Conservation (phyloP, 2,888 invertebrate species). For the Abrostola tripartita region DNA sequence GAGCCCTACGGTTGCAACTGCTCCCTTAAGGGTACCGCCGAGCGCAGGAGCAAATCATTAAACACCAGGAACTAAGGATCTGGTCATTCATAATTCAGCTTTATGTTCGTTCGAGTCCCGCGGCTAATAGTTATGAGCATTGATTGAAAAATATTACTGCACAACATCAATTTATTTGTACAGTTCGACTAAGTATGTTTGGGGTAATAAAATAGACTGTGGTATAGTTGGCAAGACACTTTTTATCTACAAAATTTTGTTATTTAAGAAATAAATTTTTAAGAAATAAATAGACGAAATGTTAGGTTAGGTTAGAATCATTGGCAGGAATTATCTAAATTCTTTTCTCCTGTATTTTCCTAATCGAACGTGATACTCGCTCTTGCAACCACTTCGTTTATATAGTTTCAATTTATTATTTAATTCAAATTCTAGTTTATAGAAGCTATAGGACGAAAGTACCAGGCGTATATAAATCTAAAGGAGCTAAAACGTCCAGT, state of each 20-base stretch:
- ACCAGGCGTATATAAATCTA: conserved; percentile 38
- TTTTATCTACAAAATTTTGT: too few species aligned
- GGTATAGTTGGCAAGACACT: too few species aligned
- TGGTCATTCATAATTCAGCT: conserved; percentile 58
- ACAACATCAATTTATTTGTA: conserved; percentile 24
- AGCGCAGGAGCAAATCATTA: conserved; percentile 46
- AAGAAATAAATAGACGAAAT: too few species aligned
- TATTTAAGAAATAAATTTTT: too few species aligned
- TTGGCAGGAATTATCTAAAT: too few species aligned
- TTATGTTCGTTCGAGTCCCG: conserved; percentile 61
- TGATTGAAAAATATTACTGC: conserved; percentile 74
- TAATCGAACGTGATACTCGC: background rate
- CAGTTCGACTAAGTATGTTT: background rate
- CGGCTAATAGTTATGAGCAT: conserved; percentile 62
- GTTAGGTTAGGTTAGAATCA: too few species aligned
- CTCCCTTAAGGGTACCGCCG: conserved; percentile 42
- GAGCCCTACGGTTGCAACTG: conserved; percentile 32
- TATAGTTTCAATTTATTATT: background rate
- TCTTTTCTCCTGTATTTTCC: too few species aligned
- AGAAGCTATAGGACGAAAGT: conserved; percentile 8
- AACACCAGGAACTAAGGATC: conserved; percentile 45
- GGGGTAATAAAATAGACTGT: background rate
- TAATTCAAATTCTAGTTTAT: conserved; percentile 8
- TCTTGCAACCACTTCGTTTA: background rate
- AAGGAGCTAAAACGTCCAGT: conserved; percentile 25